Evolutionary conservation across 2,113 vertebrate genomes (phyloP).

Genomic region (Podarcis raffonei): DNA sequence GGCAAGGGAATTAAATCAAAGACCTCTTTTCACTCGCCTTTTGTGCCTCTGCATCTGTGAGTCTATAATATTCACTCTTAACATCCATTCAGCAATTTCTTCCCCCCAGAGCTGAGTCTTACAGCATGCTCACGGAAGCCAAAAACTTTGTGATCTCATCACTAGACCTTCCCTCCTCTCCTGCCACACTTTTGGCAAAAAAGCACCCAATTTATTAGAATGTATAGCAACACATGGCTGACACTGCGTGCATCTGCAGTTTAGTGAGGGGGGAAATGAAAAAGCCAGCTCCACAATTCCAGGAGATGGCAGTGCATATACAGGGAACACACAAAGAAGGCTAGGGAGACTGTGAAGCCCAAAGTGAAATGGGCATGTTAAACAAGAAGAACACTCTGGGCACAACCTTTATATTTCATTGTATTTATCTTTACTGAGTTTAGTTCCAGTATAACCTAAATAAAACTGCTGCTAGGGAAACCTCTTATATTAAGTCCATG

Average conservation of each 20-base stretch:
- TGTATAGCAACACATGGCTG: background rate
- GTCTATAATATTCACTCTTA: background rate
- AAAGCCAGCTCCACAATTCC: background rate
- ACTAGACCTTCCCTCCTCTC: background rate
- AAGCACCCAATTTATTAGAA: background rate
- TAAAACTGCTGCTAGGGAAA: background rate
- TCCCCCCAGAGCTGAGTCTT: background rate
- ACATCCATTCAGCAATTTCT: background rate
- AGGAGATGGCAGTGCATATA: background rate
- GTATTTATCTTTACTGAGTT: background rate
- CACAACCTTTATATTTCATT: background rate
- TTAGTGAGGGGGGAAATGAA: background rate
- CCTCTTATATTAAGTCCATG: background rate
- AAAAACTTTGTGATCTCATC: background rate
- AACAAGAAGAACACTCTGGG: background rate
- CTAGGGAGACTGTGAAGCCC: background rate
- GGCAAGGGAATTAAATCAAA: background rate
- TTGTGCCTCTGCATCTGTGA: background rate
- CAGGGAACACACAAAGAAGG: background rate
- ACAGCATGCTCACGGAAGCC: background rate
- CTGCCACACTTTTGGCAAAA: background rate
- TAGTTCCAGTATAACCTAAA: background rate
- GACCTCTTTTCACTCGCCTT: background rate
- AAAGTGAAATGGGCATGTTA: background rate
- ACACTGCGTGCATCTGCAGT: background rate